Evolutionary conservation across 2,113 vertebrate genomes (phyloP).

Genomic region (Grammomys surdaster): DNA sequence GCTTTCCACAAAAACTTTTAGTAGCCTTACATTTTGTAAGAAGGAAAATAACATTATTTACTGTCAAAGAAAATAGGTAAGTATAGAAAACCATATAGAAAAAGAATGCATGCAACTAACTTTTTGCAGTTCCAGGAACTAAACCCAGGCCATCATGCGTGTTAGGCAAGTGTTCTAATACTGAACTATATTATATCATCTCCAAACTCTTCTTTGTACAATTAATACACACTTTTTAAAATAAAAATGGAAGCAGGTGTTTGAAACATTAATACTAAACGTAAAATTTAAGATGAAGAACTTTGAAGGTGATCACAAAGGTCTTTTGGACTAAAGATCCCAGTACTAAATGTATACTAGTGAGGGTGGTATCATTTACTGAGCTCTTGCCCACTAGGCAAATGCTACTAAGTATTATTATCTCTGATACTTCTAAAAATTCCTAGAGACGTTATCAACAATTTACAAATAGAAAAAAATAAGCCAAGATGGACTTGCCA

Average conservation of each 20-base stretch:
- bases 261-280: constrained; percentile 60
- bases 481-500: constrained; percentile 42
- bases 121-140: background rate
- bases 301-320: constrained; percentile 42
- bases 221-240: background rate
- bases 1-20: constrained; percentile 43
- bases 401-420: constrained; percentile 22
- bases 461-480: constrained; percentile 64
- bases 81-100: constrained; percentile 47
- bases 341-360: constrained; percentile 40
- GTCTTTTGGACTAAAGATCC: constrained; percentile 41
- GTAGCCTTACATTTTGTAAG: background rate
- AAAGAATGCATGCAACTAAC: background rate
- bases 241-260: constrained; percentile 19
- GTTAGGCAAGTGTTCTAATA: background rate
- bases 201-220: background rate
- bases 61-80: constrained; percentile 37
- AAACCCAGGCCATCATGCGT: background rate
- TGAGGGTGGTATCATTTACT: constrained; percentile 61
- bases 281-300: constrained; percentile 63
- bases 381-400: constrained; percentile 52
- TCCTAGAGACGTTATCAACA: constrained; percentile 20
- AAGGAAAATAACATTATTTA: constrained; percentile 54
- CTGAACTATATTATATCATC: background rate
- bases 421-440: constrained; percentile 47